A percentile compares a stretch with the other conserved stretches of the same genome.
Conservation (phyloP, 2,797 vertebrate species). For the Parauchenoglanis punctatus region DNA sequence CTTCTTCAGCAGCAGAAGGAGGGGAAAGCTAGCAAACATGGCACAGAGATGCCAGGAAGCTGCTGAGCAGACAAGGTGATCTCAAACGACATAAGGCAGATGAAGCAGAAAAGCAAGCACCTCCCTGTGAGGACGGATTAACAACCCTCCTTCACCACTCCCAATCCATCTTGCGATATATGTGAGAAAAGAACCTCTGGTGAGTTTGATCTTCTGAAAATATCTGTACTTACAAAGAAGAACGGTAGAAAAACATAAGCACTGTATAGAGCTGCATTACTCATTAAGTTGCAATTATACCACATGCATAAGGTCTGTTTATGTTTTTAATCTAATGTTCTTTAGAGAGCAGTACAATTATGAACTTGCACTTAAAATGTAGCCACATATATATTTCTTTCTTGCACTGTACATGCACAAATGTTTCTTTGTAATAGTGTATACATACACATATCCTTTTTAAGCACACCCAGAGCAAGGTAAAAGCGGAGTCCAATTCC, state of each 20-base stretch:
- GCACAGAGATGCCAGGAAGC: constrained; percentile 11
- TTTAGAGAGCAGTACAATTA: neutral
- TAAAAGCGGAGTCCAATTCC: too few relatives aligned
- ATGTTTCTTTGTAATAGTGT: too few relatives aligned
- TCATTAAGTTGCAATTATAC: neutral
- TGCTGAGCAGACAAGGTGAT: constrained; percentile 15
- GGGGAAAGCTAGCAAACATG: constrained; percentile 5
- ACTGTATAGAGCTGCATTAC: neutral
- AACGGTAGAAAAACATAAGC: neutral
- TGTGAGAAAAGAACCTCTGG: neutral
- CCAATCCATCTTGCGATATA: neutral
- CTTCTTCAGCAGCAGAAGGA: neutral
- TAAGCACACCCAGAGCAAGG: too few relatives aligned
- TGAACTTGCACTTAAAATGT: neutral
- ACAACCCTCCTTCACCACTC: neutral
- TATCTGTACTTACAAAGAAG: neutral
- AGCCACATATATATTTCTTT: neutral
- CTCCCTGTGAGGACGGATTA: neutral
- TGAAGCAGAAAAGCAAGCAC: neutral
- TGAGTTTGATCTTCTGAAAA: neutral
- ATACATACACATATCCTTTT: too few relatives aligned
- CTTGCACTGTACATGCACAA: too few relatives aligned
- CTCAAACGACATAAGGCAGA: neutral
- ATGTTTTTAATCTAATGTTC: neutral
- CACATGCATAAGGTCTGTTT: neutral